Base-by-base conservation (phyloP, 2,797 vertebrate species). In the Lutjanus campechanus region DNA sequence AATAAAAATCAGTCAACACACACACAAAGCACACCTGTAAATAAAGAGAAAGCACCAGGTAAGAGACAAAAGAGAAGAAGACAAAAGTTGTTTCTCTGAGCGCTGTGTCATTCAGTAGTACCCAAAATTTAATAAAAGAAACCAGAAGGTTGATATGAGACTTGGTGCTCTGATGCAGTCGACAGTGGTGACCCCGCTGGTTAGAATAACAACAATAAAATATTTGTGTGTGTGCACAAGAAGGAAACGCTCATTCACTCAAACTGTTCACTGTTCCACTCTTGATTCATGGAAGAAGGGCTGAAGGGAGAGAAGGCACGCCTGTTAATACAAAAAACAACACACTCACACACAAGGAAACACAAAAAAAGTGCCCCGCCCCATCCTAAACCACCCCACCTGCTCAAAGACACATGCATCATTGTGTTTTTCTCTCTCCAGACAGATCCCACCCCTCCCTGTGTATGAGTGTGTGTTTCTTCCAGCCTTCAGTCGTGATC, bases 341-440 rank as follows among this genome's bases (percentile, higher is more conserved):
- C 7, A 58, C 49, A 72, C 17, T 68, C 41, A 73, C 67, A 81
- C 72, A 74, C 73, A 83, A 63, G 61, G 40, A 81, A 47, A 69
- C 51, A 68, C 74, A 81, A 55, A 78, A 20, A 20, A 85, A 61
- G 86, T 91, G 85, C 88, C 90, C 85, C 69, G 3, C 77, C 88
- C 81, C 58, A 40, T 36, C 5, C 58, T 87, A 60, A 85, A 75
- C 80, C 78, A 47, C 69, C 80, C 81, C 84, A 82, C 82, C 80
- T 83, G 74, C 78, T 73, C 87, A 76, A 83, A 87, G 40, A 88
- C 82, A 85, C 89, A 93, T 91, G 85, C 93, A 88, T 79, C 73
- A 70, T 53, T 79, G 83, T 74, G 20, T 81, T 62, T 40, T 51
- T 82, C 76, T 73, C 59, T 62, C 47, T 81, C 69, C 76, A 87